A percentile compares a stretch with the other conserved stretches of the same genome.
phyloP scores from a whole-genome alignment of 2,113 vertebrate genomes.

The Microcebus tavaratra region DNA sequence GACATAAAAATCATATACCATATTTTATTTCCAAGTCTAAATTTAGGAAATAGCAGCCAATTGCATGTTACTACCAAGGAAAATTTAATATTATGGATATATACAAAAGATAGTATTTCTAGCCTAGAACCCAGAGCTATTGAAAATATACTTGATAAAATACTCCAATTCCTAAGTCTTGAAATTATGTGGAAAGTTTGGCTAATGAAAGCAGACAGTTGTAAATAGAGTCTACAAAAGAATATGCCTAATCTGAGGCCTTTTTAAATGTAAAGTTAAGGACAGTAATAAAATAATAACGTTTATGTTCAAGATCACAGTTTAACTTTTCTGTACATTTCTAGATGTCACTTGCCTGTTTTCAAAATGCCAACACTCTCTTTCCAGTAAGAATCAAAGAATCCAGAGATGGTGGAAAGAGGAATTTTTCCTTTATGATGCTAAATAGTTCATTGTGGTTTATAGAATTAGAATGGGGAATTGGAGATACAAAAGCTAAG shows the following conservation, averaged over 20 bases:
- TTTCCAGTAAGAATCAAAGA: background rate
- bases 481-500: background rate
- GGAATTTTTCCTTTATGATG: background rate
- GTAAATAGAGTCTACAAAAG: background rate
- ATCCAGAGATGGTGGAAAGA: background rate
- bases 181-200: slow-evolving; percentile 44
- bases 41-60: slow-evolving; percentile 35
- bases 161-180: slow-evolving; percentile 19
- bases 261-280: slow-evolving; percentile 6
- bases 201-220: slow-evolving; percentile 5
- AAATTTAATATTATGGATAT: slow-evolving; percentile 8
- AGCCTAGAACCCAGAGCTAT: background rate
- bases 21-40: slow-evolving; percentile 16
- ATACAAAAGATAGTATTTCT: background rate
- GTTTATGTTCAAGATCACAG: background rate
- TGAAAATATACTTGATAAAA: slow-evolving; percentile 44
- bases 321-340: slow-evolving; percentile 21
- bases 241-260: background rate
- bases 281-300: background rate
- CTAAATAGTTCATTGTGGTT: background rate
- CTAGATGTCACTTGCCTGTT: background rate
- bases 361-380: background rate
- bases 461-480: background rate
- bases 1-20: background rate
- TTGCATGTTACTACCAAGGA: background rate